Evolutionary conservation across 2,888 invertebrate genomes (phyloP).

Genomic region (Drosophila percnosoma): DNA sequence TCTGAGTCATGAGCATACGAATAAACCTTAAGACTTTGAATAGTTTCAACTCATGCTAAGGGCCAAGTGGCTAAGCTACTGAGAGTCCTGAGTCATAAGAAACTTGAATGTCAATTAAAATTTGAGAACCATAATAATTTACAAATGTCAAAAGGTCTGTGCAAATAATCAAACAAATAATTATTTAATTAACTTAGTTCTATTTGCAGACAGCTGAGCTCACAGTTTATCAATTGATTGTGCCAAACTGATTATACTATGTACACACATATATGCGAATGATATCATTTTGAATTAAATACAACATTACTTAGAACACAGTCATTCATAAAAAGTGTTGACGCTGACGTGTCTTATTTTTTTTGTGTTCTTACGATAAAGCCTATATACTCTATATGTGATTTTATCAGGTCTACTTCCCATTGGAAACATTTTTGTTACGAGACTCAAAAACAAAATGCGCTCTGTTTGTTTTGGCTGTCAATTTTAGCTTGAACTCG

Average conservation of each 20-base stretch:
- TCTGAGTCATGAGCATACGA: neutral
- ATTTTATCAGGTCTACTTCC: conserved; percentile 20
- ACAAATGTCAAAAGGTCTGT: conserved; percentile 19
- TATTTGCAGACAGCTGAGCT: conserved; percentile 6
- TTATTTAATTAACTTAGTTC: conserved; percentile 35
- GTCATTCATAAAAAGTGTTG: conserved; percentile 25
- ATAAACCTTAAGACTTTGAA: neutral
- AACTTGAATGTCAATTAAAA: conserved; percentile 1
- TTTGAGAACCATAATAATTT: conserved; percentile 9
- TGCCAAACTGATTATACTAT: conserved; percentile 4
- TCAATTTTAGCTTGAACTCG: conserved; percentile 54
- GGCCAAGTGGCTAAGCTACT: neutral
- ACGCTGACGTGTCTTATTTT: conserved; percentile 14
- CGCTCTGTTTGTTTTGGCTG: conserved; percentile 20
- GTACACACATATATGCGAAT: conserved; percentile 17
- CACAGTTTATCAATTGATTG: conserved; percentile 30
- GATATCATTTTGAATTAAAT: conserved; percentile 41
- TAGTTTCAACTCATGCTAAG: neutral
- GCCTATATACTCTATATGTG: neutral
- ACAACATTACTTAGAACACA: conserved; percentile 17
- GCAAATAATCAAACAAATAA: conserved; percentile 1
- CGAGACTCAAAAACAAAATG: conserved; percentile 4
- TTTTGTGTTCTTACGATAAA: conserved; percentile 18
- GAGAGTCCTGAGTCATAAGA: neutral
- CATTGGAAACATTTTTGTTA: conserved; percentile 8